Evolutionary conservation across 1,140 invertebrate species (phyloP).

Genomic region (Babylonia areolata): DNA sequence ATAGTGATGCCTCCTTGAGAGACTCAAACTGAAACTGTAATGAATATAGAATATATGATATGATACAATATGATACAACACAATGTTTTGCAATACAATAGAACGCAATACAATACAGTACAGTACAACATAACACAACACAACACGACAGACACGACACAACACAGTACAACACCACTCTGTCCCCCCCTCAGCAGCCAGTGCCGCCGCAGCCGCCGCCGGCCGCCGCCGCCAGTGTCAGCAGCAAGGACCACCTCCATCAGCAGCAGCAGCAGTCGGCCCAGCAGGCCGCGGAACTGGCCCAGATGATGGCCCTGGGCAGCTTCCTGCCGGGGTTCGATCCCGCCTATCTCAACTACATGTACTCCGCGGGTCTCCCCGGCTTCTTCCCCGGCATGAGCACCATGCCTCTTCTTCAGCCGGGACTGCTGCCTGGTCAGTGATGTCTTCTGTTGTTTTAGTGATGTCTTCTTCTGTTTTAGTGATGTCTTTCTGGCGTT

Average conservation of each 20-base stretch:
- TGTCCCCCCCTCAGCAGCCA: background rate
- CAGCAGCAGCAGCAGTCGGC: slow-evolving; percentile 42
- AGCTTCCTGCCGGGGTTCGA: slow-evolving; percentile 71
- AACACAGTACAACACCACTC: too few species aligned
- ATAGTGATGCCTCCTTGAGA: too few species aligned
- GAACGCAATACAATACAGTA: too few species aligned
- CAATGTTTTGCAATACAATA: too few species aligned
- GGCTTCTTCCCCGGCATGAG: slow-evolving; percentile 74
- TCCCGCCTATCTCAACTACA: slow-evolving; percentile 73
- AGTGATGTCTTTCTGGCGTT: too few species aligned
- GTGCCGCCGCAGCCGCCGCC: too few species aligned
- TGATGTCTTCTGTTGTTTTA: background rate
- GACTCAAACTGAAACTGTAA: too few species aligned
- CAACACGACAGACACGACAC: too few species aligned
- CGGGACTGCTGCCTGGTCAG: slow-evolving; percentile 28
- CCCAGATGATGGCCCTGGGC: slow-evolving; percentile 70
- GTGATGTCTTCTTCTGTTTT: too few species aligned
- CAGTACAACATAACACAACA: too few species aligned
- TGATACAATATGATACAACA: too few species aligned
- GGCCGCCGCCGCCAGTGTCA: background rate
- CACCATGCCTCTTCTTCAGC: slow-evolving; percentile 56
- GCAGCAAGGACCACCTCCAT: slow-evolving; percentile 27
- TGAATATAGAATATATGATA: too few species aligned
- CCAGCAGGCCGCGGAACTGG: slow-evolving; percentile 51
- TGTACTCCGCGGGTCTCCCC: slow-evolving; percentile 74